Evolutionary conservation across 2,113 vertebrate genomes (phyloP).

Genomic region (Hemiscyllium ocellatum): DNA sequence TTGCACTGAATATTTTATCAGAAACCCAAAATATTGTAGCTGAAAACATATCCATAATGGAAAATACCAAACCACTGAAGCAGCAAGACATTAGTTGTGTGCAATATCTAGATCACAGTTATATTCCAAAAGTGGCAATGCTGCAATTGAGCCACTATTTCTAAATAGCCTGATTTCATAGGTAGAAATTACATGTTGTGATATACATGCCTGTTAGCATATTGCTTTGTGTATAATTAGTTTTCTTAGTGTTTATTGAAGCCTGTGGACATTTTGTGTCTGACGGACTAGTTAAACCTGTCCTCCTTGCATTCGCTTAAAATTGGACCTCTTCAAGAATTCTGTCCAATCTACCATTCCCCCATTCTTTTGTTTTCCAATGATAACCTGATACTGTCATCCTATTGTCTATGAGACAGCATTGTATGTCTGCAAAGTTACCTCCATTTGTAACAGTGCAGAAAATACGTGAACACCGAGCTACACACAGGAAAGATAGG

Average conservation of each 20-base stretch:
- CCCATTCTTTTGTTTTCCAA: not conserved
- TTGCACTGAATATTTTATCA: conserved; percentile 32
- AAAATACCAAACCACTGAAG: not conserved
- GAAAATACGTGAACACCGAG: not conserved
- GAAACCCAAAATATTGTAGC: not conserved
- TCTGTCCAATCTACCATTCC: not conserved
- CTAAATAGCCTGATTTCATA: not conserved
- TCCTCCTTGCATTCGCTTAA: not conserved
- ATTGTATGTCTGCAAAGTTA: not conserved
- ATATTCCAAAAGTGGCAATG: not conserved
- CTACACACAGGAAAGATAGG: not conserved
- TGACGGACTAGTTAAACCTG: not conserved
- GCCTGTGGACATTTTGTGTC: not conserved
- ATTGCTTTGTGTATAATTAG: not conserved
- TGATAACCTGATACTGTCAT: not conserved
- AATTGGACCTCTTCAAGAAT: not conserved
- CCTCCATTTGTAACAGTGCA: too few relatives aligned
- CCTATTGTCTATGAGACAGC: not conserved
- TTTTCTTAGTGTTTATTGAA: not conserved
- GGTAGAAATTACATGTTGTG: not conserved
- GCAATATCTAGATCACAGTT: not conserved
- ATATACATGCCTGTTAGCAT: not conserved
- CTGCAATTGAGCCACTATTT: not conserved
- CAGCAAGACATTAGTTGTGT: not conserved
- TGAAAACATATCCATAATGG: conserved; percentile 8